Percentiles rank a stretch among this genome's conserved stretches.
These are phyloP conservation scores for Puma concolor DNA, from an alignment of 2,113 vertebrate species.

Conservation along the genomic window DNA sequence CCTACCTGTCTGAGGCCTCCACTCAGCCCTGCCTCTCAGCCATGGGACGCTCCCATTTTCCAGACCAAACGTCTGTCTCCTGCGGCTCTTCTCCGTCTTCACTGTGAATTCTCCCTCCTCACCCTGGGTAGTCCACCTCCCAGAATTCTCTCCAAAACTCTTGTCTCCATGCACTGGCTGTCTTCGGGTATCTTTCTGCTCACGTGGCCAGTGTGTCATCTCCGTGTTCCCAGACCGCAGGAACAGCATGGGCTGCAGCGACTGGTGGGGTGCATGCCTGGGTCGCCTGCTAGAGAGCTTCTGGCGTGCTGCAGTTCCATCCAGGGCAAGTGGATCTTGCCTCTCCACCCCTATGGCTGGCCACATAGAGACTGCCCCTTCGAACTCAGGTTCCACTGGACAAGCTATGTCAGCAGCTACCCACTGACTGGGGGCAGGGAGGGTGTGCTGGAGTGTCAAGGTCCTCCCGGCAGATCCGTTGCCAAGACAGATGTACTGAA, in stretches of 20 bases:
- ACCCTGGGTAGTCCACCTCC: slow-evolving; percentile 56
- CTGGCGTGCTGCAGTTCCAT: not conserved
- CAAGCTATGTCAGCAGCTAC: not conserved
- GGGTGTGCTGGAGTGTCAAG: not conserved
- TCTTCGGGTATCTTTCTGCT: slow-evolving; percentile 4
- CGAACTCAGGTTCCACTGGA: not conserved
- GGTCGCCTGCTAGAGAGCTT: not conserved
- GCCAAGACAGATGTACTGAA: not conserved
- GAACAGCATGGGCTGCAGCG: slow-evolving; percentile 26
- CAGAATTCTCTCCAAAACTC: slow-evolving; percentile 33
- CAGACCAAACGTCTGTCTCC: not conserved
- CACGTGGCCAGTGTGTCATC: not conserved
- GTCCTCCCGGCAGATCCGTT: not conserved
- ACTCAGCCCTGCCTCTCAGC: not conserved
- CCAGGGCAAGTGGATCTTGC: not conserved
- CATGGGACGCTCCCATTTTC: not conserved
- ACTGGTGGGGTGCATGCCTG: not conserved
- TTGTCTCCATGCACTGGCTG: not conserved
- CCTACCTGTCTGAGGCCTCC: not conserved
- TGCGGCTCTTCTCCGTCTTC: not conserved
- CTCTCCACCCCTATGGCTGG: not conserved
- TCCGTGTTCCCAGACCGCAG: not conserved
- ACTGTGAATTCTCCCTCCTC: not conserved
- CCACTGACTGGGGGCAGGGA: not conserved
- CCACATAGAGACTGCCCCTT: not conserved